Evolutionary conservation across 2,888 invertebrate species (phyloP).

Genomic region (Eupeodes latifasciatus): DNA sequence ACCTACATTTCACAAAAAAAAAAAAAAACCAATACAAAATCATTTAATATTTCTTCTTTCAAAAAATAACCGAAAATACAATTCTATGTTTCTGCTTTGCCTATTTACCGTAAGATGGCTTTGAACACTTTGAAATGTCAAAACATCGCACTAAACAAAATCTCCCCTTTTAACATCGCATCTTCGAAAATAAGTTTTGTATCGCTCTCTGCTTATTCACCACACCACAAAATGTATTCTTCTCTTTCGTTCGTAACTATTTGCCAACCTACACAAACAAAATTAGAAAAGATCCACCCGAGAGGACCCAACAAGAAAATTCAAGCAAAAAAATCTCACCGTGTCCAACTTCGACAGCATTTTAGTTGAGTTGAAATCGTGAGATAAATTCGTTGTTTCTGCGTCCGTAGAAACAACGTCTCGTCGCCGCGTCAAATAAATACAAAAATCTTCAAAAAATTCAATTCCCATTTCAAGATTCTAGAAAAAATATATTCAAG

Average conservation of each 20-base stretch:
- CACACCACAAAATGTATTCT: background rate
- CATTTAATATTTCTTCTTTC: background rate
- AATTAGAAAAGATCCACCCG: slow-evolving; percentile 38
- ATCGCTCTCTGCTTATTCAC: background rate
- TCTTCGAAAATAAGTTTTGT: background rate
- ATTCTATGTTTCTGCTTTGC: background rate
- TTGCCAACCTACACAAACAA: slow-evolving; percentile 23
- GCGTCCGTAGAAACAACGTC: slow-evolving; percentile 60
- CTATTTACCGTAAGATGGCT: background rate
- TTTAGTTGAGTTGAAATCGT: slow-evolving; percentile 73
- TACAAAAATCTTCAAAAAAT: slow-evolving; percentile 24
- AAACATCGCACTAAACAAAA: background rate
- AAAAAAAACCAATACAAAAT: no score
- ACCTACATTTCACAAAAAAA: no score
- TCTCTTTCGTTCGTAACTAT: slow-evolving; percentile 46
- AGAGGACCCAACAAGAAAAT: slow-evolving; percentile 31
- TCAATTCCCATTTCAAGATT: background rate
- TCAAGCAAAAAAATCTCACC: slow-evolving; percentile 41
- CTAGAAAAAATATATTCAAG: slow-evolving; percentile 6
- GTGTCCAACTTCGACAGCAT: slow-evolving; percentile 38
- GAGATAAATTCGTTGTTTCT: slow-evolving; percentile 73
- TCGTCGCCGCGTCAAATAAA: slow-evolving; percentile 66
- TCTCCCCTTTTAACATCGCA: slow-evolving; percentile 28
- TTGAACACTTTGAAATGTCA: background rate
- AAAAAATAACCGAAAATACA: background rate